Percentiles rank a stretch among this genome's conserved stretches.
These are phyloP conservation scores for Psilopsiagon aurifrons DNA, from an alignment of 2,113 vertebrate species.

Conservation along the genomic window DNA sequence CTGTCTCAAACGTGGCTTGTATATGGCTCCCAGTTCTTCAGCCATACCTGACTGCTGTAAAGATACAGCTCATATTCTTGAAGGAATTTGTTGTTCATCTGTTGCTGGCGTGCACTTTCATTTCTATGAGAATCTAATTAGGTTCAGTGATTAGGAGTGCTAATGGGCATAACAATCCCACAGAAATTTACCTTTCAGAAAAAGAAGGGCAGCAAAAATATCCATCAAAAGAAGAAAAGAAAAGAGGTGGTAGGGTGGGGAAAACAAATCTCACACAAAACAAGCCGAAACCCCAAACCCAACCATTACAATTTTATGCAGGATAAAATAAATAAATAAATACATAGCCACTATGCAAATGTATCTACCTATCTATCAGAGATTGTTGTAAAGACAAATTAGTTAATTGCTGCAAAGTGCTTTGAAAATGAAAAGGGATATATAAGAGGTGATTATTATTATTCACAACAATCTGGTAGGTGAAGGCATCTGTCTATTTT, in stretches of 20 bases:
- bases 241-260: neutral
- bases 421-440: conserved; percentile 70
- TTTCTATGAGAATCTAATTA: conserved; percentile 18
- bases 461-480: conserved; percentile 70
- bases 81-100: conserved; percentile 12
- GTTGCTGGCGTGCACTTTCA: neutral
- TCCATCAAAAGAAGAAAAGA: neutral
- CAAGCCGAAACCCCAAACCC: no score
- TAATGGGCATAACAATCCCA: conserved; percentile 40
- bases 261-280: neutral
- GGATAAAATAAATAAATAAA: neutral
- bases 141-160: conserved; percentile 25
- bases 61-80: neutral
- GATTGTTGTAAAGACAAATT: conserved; percentile 61
- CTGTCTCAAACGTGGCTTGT: fast-evolving
- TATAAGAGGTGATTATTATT: conserved; percentile 72
- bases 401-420: conserved; percentile 67
- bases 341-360: conserved; percentile 41
- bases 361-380: conserved; percentile 41
- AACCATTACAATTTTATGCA: neutral
- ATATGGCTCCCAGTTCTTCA: neutral
- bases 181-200: conserved; percentile 29
- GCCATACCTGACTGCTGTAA: neutral
- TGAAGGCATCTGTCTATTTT: conserved; percentile 69
- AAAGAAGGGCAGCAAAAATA: conserved; percentile 6